Conservation (phyloP, 2,113 vertebrate species). For the Dipodomys spectabilis region DNA sequence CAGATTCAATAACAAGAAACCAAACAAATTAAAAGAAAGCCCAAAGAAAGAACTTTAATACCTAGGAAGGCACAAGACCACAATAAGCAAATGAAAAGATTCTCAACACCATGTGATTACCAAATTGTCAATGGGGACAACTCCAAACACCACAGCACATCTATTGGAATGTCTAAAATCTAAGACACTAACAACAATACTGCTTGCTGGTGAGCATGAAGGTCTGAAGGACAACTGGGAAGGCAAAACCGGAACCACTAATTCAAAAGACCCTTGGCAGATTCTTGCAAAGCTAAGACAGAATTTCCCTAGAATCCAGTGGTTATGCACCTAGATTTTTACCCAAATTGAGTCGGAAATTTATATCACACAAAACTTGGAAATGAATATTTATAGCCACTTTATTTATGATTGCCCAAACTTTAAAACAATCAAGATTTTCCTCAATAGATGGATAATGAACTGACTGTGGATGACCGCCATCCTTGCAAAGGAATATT, state of each 20-base stretch:
- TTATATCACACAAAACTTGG: not conserved
- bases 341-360: not conserved
- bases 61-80: not conserved
- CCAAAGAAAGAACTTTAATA: not conserved
- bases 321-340: not conserved
- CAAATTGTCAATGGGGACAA: not conserved
- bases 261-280: not conserved
- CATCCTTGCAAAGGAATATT: not conserved
- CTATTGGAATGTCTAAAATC: not conserved
- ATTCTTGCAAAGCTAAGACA: not conserved
- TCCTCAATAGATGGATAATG: not conserved
- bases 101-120: not conserved
- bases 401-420: not conserved
- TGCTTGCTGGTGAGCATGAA: not conserved
- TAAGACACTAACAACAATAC: not conserved
- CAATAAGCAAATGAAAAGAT: not conserved
- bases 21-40: not conserved
- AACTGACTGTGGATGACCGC: not conserved
- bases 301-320: not conserved
- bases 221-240: not conserved
- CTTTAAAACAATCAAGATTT: not conserved
- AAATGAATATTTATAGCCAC: not conserved
- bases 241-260: not conserved
- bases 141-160: not conserved
- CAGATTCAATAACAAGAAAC: not conserved